Conservation (phyloP, 2,888 invertebrate species). For the Macrosoma leucophasiata region DNA sequence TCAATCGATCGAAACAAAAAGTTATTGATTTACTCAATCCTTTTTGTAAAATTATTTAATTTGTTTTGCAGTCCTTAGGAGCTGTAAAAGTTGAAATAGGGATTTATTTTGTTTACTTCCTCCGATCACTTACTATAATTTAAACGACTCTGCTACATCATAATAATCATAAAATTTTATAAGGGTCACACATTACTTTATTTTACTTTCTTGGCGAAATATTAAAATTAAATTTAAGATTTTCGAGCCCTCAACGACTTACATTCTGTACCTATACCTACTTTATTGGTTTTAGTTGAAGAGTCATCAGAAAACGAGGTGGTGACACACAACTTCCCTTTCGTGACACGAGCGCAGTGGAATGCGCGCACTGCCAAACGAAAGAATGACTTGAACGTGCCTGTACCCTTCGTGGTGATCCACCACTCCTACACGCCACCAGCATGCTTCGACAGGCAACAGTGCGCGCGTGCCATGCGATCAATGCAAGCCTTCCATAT, state of each 20-base stretch:
- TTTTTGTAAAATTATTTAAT: not conserved
- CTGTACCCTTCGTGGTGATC: slow-evolving; percentile 81
- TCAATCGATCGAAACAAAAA: not conserved
- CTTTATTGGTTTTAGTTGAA: no score
- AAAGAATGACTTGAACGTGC: slow-evolving; percentile 62
- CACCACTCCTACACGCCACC: slow-evolving; percentile 80
- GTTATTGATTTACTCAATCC: not conserved
- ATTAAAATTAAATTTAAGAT: no score
- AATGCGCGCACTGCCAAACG: slow-evolving; percentile 70
- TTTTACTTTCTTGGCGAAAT: no score
- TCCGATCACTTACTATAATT: no score
- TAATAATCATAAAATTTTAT: no score
- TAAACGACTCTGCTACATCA: no score
- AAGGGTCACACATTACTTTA: no score
- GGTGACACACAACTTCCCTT: slow-evolving; percentile 43
- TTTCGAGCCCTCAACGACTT: no score
- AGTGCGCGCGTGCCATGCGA: slow-evolving; percentile 75
- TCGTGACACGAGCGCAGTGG: slow-evolving; percentile 74
- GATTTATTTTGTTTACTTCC: no score
- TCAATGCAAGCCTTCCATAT: slow-evolving; percentile 79
- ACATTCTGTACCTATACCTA: no score
- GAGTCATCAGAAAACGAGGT: slow-evolving; percentile 42
- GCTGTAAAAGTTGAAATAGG: no score
- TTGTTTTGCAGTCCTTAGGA: no score
- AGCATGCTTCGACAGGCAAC: slow-evolving; percentile 66